Evolutionary conservation across 2,888 invertebrate genomes (phyloP).

Genomic region (Arge pagana): DNA sequence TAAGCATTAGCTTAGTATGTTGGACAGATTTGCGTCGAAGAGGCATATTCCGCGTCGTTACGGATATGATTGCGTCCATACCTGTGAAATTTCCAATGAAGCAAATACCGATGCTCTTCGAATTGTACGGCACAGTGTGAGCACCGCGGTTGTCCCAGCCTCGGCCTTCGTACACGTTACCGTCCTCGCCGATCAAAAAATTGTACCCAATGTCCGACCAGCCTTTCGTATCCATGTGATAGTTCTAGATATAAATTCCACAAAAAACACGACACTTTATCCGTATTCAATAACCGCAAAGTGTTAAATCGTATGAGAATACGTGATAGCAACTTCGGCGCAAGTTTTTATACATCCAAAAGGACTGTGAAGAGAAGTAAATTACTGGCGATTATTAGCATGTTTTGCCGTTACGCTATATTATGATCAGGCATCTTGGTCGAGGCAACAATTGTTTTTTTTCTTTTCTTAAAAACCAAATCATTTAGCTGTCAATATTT

Average conservation of each 20-base stretch:
- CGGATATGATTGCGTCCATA: too few relatives aligned
- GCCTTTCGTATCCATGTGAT: constrained; percentile 41
- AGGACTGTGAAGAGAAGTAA: too few relatives aligned
- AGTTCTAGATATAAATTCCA: constrained; percentile 34
- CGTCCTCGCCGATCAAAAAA: constrained; percentile 50
- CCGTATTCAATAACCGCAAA: too few relatives aligned
- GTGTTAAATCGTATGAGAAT: too few relatives aligned
- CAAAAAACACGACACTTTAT: neutral
- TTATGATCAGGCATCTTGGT: too few relatives aligned
- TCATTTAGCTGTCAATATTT: too few relatives aligned
- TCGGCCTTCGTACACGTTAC: constrained; percentile 50
- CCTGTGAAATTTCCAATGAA: constrained; percentile 72
- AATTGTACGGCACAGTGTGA: constrained; percentile 62
- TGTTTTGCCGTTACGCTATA: too few relatives aligned
- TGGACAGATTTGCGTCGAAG: neutral
- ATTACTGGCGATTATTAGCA: too few relatives aligned
- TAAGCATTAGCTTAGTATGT: neutral
- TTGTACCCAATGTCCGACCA: constrained; percentile 52
- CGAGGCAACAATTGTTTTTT: too few relatives aligned
- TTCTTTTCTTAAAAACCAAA: too few relatives aligned
- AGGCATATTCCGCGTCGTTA: neutral
- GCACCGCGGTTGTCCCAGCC: constrained; percentile 48
- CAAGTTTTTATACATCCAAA: too few relatives aligned
- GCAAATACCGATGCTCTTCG: constrained; percentile 70
- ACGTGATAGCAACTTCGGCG: too few relatives aligned